Conservation (phyloP, 2,797 vertebrate genomes). For the Hippopotamyrus pictus region DNA sequence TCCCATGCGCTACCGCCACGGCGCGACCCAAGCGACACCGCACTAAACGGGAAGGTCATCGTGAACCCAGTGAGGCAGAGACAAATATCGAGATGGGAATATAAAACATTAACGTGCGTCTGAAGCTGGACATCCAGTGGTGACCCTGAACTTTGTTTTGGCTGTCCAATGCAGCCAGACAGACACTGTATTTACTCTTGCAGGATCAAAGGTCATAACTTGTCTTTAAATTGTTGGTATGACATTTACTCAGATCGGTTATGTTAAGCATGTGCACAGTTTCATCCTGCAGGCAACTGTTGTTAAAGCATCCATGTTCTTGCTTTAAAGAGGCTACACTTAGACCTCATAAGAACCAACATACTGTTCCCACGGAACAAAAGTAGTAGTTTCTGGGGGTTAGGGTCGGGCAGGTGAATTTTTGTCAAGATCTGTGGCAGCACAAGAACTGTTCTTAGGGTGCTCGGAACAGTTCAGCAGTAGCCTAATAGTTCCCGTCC, state of each 20-base stretch:
- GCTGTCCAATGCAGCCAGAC: neutral
- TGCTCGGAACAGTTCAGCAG: neutral
- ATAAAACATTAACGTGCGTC: neutral
- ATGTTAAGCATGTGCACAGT: neutral
- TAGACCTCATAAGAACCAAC: neutral
- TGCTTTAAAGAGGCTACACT: neutral
- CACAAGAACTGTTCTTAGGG: neutral
- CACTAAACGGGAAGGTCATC: neutral
- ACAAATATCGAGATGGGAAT: neutral
- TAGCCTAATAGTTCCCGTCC: neutral
- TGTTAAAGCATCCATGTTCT: neutral
- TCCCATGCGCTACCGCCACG: neutral
- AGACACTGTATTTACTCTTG: slow-evolving; percentile 6
- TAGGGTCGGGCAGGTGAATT: neutral
- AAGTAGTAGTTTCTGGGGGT: neutral
- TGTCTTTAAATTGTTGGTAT: neutral
- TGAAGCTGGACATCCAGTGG: neutral
- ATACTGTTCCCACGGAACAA: neutral
- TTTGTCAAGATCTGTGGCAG: neutral
- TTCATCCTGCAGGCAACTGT: neutral
- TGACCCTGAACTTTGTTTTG: slow-evolving; percentile 8
- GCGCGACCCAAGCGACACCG: neutral
- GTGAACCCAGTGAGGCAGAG: neutral
- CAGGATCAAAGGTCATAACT: slow-evolving; percentile 11
- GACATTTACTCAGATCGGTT: neutral